Percentiles rank a stretch among this genome's conserved stretches.
These are phyloP conservation scores for Aplysina aerophoba DNA, from an alignment of 37 sponge, comb jelly and placozoan species.

Conservation along the genomic window DNA sequence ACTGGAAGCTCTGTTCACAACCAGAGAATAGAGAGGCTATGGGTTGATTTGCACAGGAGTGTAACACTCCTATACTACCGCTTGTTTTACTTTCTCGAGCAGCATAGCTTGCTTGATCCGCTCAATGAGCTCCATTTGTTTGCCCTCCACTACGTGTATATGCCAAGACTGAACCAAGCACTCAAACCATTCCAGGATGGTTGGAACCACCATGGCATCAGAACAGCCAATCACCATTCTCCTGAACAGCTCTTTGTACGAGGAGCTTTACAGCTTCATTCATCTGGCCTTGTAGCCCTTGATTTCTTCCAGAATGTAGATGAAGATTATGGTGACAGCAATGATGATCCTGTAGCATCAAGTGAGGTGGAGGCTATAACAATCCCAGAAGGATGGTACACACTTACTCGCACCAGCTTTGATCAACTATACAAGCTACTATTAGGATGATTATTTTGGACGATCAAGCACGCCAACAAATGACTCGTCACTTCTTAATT, in stretches of 20 bases:
- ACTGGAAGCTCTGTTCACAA: constrained; percentile 64
- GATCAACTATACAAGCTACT: neutral
- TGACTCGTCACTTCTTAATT: no score
- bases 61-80: constrained; percentile 54
- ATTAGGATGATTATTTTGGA: no score
- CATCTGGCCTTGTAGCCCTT: constrained; percentile 31
- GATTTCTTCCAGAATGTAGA: constrained; percentile 33
- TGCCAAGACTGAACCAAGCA: constrained; percentile 47
- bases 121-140: constrained; percentile 37
- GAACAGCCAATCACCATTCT: constrained; percentile 47
- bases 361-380: neutral
- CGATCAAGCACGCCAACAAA: no score
- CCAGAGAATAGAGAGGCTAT: constrained; percentile 62
- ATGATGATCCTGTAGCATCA: neutral
- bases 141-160: constrained; percentile 55
- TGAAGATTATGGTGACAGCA: constrained; percentile 26
- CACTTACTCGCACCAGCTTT: neutral
- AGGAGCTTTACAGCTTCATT: constrained; percentile 26
- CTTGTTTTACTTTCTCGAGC: constrained; percentile 61
- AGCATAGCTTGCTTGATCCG: constrained; percentile 37
- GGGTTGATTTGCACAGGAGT: constrained; percentile 62
- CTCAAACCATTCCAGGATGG: constrained; percentile 41
- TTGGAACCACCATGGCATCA: constrained; percentile 58
- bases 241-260: constrained; percentile 40
- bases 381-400: neutral